Evolutionary conservation across 2,888 invertebrate species (phyloP), one percentile per base, ranked within the genome.

Genomic region (Lasiommata megera): DNA sequence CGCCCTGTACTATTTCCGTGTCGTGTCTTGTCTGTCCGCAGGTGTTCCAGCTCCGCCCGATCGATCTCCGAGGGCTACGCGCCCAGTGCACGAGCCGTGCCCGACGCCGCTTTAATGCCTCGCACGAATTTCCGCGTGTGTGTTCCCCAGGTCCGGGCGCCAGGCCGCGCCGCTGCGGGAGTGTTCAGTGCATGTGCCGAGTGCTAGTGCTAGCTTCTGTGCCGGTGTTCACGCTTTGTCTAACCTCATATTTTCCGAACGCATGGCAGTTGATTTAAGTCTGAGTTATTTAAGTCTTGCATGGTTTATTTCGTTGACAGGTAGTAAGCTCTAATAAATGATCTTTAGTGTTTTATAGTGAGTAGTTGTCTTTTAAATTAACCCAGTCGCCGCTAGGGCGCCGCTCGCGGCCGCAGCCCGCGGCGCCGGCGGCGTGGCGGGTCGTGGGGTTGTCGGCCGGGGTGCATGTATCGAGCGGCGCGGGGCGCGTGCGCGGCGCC

Each of bases 391-490:
- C n/a, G n/a, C n/a, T n/a, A n/a, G n/a, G n/a, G n/a, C n/a, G n/a
- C n/a, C n/a, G n/a, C n/a, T n/a, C n/a, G n/a, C n/a, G n/a, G n/a
- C n/a, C n/a, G n/a, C n/a, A n/a, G n/a, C n/a, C n/a, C n/a, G n/a
- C n/a, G n/a, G n/a, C n/a, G n/a, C n/a, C n/a, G n/a, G n/a, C n/a
- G n/a, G n/a, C n/a, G n/a, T 74, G 73, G 73, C 70, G 74, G 72
- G 73, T 68, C 65, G 73, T 67, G 72, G 37, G 37, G 31, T 29
- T 16, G 14, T 16, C 3, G 12, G 72, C 62, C 43, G 87, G 84
- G 86, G 87, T 81, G 84, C 5, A 34, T 77, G 79, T 88, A 90
- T 89, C 78, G 89, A 89, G 87, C 89, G 88, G 76, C 61, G 63
- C 60, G 75, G 53, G 69, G 74, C 89, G 91, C 91, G 88, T 86